Conservation (phyloP, 2,113 vertebrate genomes). For the Scolopax mira region DNA sequence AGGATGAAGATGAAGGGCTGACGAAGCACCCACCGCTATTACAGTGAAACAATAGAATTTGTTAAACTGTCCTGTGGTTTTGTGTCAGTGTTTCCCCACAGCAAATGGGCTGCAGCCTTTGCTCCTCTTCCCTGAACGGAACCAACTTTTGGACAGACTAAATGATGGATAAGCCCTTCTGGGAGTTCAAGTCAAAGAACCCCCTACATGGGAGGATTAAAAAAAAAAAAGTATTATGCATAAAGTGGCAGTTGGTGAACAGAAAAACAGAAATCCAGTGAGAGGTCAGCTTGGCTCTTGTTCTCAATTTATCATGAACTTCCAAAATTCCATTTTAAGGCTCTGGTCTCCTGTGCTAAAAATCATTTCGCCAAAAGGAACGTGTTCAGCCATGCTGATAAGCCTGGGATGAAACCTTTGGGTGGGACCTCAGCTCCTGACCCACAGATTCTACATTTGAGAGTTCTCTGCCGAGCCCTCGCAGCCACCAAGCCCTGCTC, state of each 20-base stretch:
- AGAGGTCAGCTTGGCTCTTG: not conserved
- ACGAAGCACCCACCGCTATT: not conserved
- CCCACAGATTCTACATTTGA: not conserved
- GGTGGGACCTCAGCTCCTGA: not conserved
- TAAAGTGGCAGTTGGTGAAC: not conserved
- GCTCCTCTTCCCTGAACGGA: not conserved
- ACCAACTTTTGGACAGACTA: not conserved
- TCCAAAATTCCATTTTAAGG: not conserved
- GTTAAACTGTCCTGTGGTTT: slow-evolving; percentile 28
- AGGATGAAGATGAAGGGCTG: not conserved
- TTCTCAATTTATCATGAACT: not conserved
- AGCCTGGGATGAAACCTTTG: not conserved
- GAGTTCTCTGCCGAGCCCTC: not conserved
- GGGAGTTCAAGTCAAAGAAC: not conserved
- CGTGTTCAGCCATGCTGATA: not conserved
- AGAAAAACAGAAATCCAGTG: not conserved
- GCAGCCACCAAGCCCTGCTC: not conserved
- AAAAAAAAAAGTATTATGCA: not conserved
- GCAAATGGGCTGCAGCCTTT: not conserved
- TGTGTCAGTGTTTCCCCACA: not conserved
- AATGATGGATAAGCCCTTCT: not conserved
- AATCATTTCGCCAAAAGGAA: not conserved
- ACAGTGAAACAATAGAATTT: not conserved
- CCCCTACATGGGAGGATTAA: not conserved
- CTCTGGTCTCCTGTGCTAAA: not conserved